phyloP scores from a whole-genome alignment of 2,797 vertebrate genomes.

The Adrianichthys oophorus region DNA sequence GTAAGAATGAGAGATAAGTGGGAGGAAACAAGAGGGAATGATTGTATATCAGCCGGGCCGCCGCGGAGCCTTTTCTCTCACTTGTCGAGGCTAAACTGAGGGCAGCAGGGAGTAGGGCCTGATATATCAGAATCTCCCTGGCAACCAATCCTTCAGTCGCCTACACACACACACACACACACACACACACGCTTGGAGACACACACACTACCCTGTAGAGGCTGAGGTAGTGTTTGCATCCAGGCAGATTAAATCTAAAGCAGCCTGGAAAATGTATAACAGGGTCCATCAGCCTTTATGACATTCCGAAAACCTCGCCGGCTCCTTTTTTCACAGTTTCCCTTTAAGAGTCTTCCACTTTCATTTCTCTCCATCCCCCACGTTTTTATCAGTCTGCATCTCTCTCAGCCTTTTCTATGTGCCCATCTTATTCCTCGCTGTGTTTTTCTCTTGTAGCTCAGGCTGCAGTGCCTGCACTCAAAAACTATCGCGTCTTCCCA shows the following conservation, averaged over 20 bases:
- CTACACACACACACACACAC: slow-evolving; percentile 28
- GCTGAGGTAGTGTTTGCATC: slow-evolving; percentile 60
- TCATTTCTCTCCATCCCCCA: slow-evolving; percentile 7
- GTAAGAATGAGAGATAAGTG: slow-evolving; percentile 16
- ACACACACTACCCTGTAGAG: slow-evolving; percentile 46
- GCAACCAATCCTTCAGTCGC: slow-evolving; percentile 80
- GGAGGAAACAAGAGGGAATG: slow-evolving; percentile 29
- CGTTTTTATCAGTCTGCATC: slow-evolving; percentile 11
- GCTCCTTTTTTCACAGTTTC: slow-evolving; percentile 29
- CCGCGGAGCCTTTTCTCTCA: slow-evolving; percentile 69
- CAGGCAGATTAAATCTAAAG: slow-evolving; percentile 67
- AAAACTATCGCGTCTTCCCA: slow-evolving; percentile 32
- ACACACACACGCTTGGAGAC: slow-evolving; percentile 19
- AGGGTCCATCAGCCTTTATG: slow-evolving; percentile 27
- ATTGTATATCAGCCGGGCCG: slow-evolving; percentile 74
- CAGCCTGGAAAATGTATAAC: slow-evolving; percentile 50
- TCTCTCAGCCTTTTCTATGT: slow-evolving; percentile 24
- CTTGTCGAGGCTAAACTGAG: slow-evolving; percentile 82
- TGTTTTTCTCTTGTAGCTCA: slow-evolving; percentile 24
- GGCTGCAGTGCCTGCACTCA: slow-evolving; percentile 24
- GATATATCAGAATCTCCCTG: slow-evolving; percentile 79
- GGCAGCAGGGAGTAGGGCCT: slow-evolving; percentile 78
- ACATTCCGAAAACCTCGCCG: slow-evolving; percentile 29
- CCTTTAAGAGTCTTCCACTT: slow-evolving; percentile 18
- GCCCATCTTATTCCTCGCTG: slow-evolving; percentile 15